A percentile compares a stretch with the other conserved stretches of the same genome.
These are phyloP conservation scores for Herpetotheres cachinnans DNA, from an alignment of 2,113 vertebrate genomes.

Conservation along the genomic window DNA sequence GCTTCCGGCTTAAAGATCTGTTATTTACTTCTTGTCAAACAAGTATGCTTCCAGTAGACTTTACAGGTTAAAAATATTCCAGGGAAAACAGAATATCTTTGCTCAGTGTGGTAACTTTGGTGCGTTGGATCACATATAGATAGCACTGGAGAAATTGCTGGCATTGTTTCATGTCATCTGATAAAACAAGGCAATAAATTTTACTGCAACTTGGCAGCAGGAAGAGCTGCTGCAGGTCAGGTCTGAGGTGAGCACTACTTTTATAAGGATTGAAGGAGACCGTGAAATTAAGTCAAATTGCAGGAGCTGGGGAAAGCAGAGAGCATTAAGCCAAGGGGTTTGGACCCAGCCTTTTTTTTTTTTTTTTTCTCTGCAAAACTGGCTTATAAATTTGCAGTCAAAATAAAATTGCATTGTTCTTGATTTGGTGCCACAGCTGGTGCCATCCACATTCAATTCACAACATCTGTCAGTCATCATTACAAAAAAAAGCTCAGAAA, in stretches of 20 bases:
- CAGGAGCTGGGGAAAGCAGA: not conserved
- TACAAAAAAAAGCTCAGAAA: not conserved
- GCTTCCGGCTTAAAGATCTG: conserved; percentile 16
- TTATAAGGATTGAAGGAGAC: conserved; percentile 41
- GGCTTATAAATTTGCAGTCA: not conserved
- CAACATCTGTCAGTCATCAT: not conserved
- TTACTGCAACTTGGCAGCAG: not conserved
- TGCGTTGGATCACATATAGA: conserved; percentile 40
- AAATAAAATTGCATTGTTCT: not conserved
- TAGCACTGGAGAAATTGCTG: not conserved
- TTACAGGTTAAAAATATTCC: conserved; percentile 25
- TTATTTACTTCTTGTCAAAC: conserved; percentile 41
- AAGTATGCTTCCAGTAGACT: conserved; percentile 34
- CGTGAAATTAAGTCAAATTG: not conserved
- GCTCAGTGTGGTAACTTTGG: not conserved
- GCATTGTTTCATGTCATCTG: conserved; percentile 59
- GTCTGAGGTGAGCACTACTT: conserved; percentile 15
- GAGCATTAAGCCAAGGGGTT: not conserved
- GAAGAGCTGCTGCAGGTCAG: conserved; percentile 33
- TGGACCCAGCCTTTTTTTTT: not conserved
- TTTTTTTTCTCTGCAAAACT: not conserved
- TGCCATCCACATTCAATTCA: not conserved
- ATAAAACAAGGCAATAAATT: conserved; percentile 68
- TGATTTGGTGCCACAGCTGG: not conserved
- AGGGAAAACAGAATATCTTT: not conserved